Percentiles rank a stretch among this genome's conserved stretches.
These are phyloP conservation scores for Brachyhypopomus occidentalis DNA, from an alignment of 2,113 vertebrate species.

Conservation along the genomic window DNA sequence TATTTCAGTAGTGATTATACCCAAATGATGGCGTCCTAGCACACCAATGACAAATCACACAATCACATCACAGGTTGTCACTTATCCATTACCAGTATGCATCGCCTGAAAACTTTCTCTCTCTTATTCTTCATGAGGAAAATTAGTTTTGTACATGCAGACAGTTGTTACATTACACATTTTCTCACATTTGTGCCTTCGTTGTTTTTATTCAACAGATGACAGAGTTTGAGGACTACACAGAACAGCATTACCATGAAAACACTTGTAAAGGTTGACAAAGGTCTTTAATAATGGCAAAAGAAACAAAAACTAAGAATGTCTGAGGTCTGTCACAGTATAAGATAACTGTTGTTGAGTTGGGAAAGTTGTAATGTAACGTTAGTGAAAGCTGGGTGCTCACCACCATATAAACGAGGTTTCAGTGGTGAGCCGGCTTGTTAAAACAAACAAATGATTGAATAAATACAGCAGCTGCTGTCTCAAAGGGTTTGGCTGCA, in stretches of 20 bases:
- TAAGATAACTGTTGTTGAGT: background rate
- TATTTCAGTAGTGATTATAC: background rate
- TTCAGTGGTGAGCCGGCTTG: background rate
- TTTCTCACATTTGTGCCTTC: conserved; percentile 7
- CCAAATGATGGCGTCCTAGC: background rate
- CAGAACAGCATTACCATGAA: conserved; percentile 33
- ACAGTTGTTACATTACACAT: no score
- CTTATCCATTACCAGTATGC: background rate
- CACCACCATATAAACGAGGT: no score
- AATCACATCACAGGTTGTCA: background rate
- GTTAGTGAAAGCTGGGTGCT: no score
- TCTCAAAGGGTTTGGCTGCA: background rate
- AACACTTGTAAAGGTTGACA: conserved; percentile 41
- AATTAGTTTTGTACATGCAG: no score
- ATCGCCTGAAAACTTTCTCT: no score
- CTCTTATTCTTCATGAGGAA: no score
- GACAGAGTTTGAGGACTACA: conserved; percentile 60
- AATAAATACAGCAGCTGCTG: background rate
- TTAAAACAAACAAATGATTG: background rate
- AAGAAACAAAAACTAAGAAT: background rate
- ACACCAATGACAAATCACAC: background rate
- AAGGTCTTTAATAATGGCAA: conserved; percentile 43
- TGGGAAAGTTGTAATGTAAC: background rate
- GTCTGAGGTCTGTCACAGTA: background rate
- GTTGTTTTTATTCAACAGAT: conserved; percentile 56